These are phyloP conservation scores for Callaeas wilsoni DNA, from an alignment of 2,113 vertebrate species.

Conservation along the genomic window DNA sequence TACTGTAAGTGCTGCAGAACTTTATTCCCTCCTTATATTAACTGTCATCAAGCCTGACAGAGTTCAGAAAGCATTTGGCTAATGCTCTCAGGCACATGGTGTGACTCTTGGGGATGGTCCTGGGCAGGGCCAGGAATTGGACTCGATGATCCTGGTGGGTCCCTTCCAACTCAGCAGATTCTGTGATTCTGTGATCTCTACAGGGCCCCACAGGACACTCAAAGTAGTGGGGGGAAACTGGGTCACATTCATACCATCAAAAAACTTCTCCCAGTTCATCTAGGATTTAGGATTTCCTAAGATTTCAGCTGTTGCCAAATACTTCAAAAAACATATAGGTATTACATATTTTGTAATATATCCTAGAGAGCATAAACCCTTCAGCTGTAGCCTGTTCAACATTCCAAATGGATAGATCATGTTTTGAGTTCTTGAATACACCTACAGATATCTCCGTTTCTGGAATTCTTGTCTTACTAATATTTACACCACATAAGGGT, in stretches of 20 bases:
- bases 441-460: neutral
- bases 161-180: neutral
- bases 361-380: neutral
- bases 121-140: neutral
- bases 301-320: neutral
- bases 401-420: neutral
- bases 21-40: neutral
- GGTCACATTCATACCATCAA: neutral
- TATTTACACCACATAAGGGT: neutral
- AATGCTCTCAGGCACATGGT: neutral
- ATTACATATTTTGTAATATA: neutral
- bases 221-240: neutral
- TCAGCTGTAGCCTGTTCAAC: neutral
- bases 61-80: neutral
- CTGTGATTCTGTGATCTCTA: neutral
- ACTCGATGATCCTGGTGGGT: neutral
- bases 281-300: neutral
- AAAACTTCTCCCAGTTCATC: neutral
- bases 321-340: neutral
- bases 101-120: neutral
- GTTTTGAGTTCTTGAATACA: neutral
- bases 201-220: neutral
- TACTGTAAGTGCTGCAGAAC: neutral
- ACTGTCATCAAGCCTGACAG: neutral
- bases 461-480: neutral